Evolutionary conservation across 2,113 vertebrate species (phyloP), one percentile per base, ranked within the genome.

Genomic region (Sarotherodon lohbergeri): DNA sequence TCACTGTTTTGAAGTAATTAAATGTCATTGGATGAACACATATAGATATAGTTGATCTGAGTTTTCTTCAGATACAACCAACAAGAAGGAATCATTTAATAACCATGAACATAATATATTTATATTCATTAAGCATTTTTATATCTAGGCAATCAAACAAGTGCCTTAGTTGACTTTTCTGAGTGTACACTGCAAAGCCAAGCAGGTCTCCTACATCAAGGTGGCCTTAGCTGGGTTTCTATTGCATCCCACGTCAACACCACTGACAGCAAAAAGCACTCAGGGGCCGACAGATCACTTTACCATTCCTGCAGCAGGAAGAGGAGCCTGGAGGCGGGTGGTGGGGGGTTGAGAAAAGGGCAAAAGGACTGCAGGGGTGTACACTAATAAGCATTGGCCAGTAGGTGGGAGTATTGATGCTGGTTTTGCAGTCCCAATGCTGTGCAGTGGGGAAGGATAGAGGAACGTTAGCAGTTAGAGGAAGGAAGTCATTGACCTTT

Each of bases 401-500:
- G 94, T 89, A 97, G 96, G 95, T 97, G 96, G 96, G 83, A 96
- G 94, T 97, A 91, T 96, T 96, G 96, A 86, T 90, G 91, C 92
- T 96, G 73, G 73, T 94, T 96, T 94, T 79, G 83, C 56, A 79
- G 34, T 73, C 36, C 4, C 5, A 59, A 1, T 3, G 5, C 11
- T 82, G 36, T 56, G 16, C 43, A 68, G 22, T 22, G 5, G n/a
- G 14, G 17, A 9, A 81, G 16, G 41, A 14, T 61, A 36, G 55
- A 68, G n/a, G n/a, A 2, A 78, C 8, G 2, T n/a, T 46, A 14
- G 27, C 52, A 4, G 32, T 17, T 16, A 76, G 13, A 57, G 12
- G 12, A 61, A 16, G 16, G 55, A 13, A 13, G 34, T 54, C 8
- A 43, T 54, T 82, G 10, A 83, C 82, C 48, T 55, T 46, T 80